Evolutionary conservation across 2,888 invertebrate species (phyloP).

Genomic region (Macrophya alboannulata): DNA sequence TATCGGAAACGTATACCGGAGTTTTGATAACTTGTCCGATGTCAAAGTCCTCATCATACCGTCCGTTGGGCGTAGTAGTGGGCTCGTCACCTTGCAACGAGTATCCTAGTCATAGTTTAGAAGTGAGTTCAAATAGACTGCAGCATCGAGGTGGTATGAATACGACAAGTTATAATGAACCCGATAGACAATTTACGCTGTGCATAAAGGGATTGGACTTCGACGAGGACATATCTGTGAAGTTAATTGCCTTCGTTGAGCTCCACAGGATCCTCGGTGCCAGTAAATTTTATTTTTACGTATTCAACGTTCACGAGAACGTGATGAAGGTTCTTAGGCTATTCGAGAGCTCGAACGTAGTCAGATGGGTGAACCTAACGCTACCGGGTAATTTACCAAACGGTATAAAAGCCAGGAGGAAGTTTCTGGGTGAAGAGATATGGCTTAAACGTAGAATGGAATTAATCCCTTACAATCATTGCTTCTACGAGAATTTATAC

Average conservation of each 20-base stretch:
- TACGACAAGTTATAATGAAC: not conserved
- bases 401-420: conserved; percentile 75
- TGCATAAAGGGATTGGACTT: conserved; percentile 89
- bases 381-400: conserved; percentile 80
- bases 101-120: conserved; percentile 77
- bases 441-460: conserved; percentile 89
- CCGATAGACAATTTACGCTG: conserved; percentile 82
- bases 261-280: conserved; percentile 86
- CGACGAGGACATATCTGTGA: conserved; percentile 83
- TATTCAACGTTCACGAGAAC: conserved; percentile 83
- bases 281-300: conserved; percentile 85
- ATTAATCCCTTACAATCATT: conserved; percentile 89
- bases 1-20: conserved; percentile 82
- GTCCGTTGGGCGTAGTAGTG: conserved; percentile 69
- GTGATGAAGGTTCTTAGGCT: conserved; percentile 82
- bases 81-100: conserved; percentile 70
- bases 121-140: conserved; percentile 56
- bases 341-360: conserved; percentile 80
- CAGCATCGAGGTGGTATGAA: not conserved
- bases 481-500: conserved; percentile 87
- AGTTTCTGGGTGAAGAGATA: conserved; percentile 79
- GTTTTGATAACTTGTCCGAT: conserved; percentile 85
- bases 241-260: conserved; percentile 88
- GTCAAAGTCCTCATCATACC: conserved; percentile 78
- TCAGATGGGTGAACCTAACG: conserved; percentile 73